Conservation (phyloP, 2,113 vertebrate species). For the Syngnathus scovelli region DNA sequence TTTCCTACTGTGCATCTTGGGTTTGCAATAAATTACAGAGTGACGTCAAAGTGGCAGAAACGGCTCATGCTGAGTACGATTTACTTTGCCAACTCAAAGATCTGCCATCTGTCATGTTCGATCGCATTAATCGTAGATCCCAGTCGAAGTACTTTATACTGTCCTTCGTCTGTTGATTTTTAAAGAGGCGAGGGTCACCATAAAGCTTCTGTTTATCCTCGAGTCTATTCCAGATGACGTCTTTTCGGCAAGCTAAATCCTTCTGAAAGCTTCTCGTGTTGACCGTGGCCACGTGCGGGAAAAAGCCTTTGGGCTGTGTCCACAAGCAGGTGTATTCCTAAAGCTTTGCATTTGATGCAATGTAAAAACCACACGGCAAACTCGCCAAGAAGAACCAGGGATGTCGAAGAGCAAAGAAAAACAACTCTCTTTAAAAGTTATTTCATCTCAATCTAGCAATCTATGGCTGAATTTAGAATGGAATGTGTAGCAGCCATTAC, state of each 20-base stretch:
- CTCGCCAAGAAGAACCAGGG: slow-evolving; percentile 35
- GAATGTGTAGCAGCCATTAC: slow-evolving; percentile 23
- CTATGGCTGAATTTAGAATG: slow-evolving; percentile 6
- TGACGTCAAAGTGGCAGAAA: slow-evolving; percentile 53
- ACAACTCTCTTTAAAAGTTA: slow-evolving; percentile 51
- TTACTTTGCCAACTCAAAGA: slow-evolving; percentile 49
- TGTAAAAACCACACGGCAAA: slow-evolving; percentile 52
- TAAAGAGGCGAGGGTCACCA: background rate
- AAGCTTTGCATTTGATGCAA: slow-evolving; percentile 48
- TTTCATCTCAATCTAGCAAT: slow-evolving; percentile 60
- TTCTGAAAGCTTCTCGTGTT: slow-evolving; percentile 25
- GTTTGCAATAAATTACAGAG: slow-evolving; percentile 44
- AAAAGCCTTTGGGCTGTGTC: slow-evolving; percentile 22
- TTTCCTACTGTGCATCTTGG: slow-evolving; percentile 27
- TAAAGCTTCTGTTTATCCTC: slow-evolving; percentile 3
- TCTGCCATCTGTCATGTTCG: slow-evolving; percentile 51
- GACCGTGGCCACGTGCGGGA: slow-evolving; percentile 7
- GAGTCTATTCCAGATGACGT: slow-evolving; percentile 7
- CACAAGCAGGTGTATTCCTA: slow-evolving; percentile 30
- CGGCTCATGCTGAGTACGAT: slow-evolving; percentile 40
- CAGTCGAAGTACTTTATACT: slow-evolving; percentile 22
- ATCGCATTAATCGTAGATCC: slow-evolving; percentile 26
- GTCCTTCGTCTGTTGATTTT: background rate
- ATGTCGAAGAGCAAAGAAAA: slow-evolving; percentile 49
- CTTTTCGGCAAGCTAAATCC: background rate